Conservation (phyloP, 2,113 vertebrate genomes). For the Corapipo altera region DNA sequence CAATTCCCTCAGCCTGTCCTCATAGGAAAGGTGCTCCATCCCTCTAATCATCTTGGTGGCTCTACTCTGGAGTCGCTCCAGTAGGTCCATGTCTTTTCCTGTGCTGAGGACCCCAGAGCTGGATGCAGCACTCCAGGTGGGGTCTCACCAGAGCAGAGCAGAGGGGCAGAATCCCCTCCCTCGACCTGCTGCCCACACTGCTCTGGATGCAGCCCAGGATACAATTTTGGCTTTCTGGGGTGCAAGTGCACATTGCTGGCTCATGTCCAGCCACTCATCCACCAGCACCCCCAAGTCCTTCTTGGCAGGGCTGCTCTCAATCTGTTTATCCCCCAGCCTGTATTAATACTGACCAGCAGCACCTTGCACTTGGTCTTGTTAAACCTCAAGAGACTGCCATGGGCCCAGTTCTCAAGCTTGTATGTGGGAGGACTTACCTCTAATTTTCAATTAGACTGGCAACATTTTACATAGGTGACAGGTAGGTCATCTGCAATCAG, state of each 20-base stretch:
- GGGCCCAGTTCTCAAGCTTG: not conserved
- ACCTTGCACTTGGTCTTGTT: not conserved
- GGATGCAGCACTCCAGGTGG: not conserved
- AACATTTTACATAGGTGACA: not conserved
- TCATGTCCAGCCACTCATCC: not conserved
- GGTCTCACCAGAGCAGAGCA: not conserved
- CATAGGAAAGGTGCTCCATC: not conserved
- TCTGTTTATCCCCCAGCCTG: not conserved
- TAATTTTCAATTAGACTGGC: not conserved
- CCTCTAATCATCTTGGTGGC: accelerated
- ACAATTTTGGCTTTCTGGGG: accelerated
- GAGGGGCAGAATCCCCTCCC: not conserved
- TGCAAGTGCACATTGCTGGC: accelerated
- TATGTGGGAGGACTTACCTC: not conserved
- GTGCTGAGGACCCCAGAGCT: not conserved
- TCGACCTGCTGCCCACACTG: accelerated
- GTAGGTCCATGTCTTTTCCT: too few relatives aligned
- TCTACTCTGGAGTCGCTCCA: not conserved
- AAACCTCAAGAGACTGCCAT: not conserved
- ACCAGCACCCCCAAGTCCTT: not conserved
- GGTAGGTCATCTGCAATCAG: not conserved
- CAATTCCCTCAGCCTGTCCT: not conserved
- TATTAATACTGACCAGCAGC: not conserved
- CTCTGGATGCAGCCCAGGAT: not conserved
- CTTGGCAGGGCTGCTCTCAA: not conserved